A percentile compares a stretch with the other conserved stretches of the same genome.
Evolutionary conservation across 2,113 vertebrate species (phyloP).

Genomic region (Crotalus horridus): DNA sequence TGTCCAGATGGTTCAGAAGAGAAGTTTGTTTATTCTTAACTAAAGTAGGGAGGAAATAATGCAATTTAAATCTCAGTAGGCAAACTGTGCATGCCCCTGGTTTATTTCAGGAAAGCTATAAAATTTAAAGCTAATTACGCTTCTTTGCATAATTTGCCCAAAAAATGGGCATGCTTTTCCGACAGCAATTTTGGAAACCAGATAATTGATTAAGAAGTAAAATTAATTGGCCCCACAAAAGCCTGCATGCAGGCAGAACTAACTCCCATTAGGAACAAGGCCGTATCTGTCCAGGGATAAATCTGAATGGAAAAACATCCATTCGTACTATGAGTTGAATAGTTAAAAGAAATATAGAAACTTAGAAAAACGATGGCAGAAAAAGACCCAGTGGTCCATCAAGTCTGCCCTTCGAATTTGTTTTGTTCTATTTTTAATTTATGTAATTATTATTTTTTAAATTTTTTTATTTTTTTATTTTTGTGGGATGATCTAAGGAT

Average conservation of each 20-base stretch:
- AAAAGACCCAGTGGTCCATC: too few species aligned
- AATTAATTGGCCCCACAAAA: slow-evolving; percentile 50
- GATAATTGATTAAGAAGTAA: slow-evolving; percentile 48
- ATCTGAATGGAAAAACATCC: neutral
- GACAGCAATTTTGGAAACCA: slow-evolving; percentile 43
- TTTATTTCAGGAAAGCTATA: slow-evolving; percentile 63
- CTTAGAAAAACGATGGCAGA: neutral
- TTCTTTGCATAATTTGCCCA: slow-evolving; percentile 55
- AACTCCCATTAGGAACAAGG: slow-evolving; percentile 15
- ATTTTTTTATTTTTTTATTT: too few species aligned
- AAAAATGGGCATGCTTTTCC: slow-evolving; percentile 65
- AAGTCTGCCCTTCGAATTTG: too few species aligned
- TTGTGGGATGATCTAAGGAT: too few species aligned
- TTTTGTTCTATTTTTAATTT: too few species aligned
- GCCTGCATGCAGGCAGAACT: slow-evolving; percentile 56
- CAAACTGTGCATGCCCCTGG: slow-evolving; percentile 64
- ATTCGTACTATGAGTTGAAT: neutral
- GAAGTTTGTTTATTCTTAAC: slow-evolving; percentile 64
- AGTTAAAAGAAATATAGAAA: neutral
- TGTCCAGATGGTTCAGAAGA: slow-evolving; percentile 18
- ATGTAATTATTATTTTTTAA: too few species aligned
- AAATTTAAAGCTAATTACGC: slow-evolving; percentile 68
- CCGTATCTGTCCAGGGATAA: neutral
- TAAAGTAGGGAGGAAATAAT: slow-evolving; percentile 35
- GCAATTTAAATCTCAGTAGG: slow-evolving; percentile 56